Conservation (phyloP, 53 echinoderm and acorn worm species). For the Zoroaster sp. region DNA sequence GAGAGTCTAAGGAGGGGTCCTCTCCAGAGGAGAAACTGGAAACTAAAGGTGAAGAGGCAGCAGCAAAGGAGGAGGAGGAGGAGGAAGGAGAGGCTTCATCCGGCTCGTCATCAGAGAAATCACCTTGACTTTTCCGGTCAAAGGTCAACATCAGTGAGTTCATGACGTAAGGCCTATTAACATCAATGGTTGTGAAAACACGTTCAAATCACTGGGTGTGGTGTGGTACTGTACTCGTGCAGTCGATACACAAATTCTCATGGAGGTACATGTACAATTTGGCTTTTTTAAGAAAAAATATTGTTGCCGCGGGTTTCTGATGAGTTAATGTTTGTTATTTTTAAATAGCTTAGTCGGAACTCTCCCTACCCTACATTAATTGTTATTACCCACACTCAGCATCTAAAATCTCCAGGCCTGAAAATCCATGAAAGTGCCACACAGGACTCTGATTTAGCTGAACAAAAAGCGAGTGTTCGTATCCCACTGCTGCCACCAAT, state of each 20-base stretch:
- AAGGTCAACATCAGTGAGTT: slow-evolving; percentile 7
- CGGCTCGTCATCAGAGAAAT: slow-evolving; percentile 8
- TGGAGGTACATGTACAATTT: background rate
- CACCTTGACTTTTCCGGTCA: slow-evolving; percentile 34
- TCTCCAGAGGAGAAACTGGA: background rate
- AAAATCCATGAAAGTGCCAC: too few relatives aligned
- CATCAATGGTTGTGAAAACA: background rate
- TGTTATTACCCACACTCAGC: background rate
- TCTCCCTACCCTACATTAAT: background rate
- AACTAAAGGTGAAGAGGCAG: background rate
- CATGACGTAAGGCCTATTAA: background rate
- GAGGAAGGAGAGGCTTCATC: slow-evolving; percentile 12
- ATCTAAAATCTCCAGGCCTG: too few relatives aligned
- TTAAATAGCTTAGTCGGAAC: background rate
- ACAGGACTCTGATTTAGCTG: too few relatives aligned
- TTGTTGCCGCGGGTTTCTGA: background rate
- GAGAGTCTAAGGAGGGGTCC: slow-evolving; percentile 38
- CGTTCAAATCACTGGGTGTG: background rate
- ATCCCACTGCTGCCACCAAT: too few relatives aligned
- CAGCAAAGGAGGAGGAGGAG: background rate
- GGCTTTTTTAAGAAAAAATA: background rate
- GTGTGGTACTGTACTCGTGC: background rate
- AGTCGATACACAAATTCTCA: background rate
- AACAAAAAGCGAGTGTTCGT: too few relatives aligned
- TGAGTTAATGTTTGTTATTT: background rate